Percentiles rank a stretch among this genome's conserved stretches.
phyloP scores from a whole-genome alignment of 2,888 invertebrate species.

The Amblyteles armatorius region DNA sequence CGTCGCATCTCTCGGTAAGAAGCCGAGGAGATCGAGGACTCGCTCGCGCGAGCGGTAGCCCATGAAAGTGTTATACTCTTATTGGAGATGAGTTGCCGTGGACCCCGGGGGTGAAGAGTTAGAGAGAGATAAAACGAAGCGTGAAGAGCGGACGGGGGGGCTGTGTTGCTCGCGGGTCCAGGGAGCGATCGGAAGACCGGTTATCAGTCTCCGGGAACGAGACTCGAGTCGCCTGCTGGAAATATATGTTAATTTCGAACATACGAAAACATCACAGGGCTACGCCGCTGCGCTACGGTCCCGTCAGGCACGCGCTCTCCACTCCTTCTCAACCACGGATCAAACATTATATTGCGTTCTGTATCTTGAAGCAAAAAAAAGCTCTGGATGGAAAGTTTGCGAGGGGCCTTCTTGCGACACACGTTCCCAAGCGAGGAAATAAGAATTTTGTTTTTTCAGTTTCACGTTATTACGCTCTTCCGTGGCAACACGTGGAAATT shows the following conservation, averaged over 20 bases:
- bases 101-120: conserved; percentile 42
- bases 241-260: conserved; percentile 62
- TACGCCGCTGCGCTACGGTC: conserved; percentile 14
- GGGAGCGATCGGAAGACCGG: conserved; percentile 58
- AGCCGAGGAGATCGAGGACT: conserved; percentile 31
- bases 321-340: conserved; percentile 14
- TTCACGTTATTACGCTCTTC: conserved; percentile 49
- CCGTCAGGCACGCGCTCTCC: conserved; percentile 45
- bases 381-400: conserved; percentile 9
- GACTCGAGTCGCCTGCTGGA: conserved; percentile 43
- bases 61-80: conserved; percentile 61
- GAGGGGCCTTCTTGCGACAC: background rate
- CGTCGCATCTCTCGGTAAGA: conserved; percentile 47
- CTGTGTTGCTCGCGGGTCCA: conserved; percentile 30
- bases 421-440: conserved; percentile 17
- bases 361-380: background rate
- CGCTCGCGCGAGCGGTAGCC: conserved; percentile 52
- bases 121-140: conserved; percentile 20
- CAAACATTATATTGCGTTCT: conserved; percentile 34
- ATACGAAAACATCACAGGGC: conserved; percentile 44
- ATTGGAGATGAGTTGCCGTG: conserved; percentile 53
- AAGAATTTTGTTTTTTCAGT: conserved; percentile 38
- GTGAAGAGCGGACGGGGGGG: conserved; percentile 41
- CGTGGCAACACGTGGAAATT: conserved; percentile 62
- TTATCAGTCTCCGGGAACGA: conserved; percentile 58